Evolutionary conservation across 2,113 vertebrate genomes (phyloP), one percentile per base, ranked within the genome.

Genomic region (Pogonocichla stellata): DNA sequence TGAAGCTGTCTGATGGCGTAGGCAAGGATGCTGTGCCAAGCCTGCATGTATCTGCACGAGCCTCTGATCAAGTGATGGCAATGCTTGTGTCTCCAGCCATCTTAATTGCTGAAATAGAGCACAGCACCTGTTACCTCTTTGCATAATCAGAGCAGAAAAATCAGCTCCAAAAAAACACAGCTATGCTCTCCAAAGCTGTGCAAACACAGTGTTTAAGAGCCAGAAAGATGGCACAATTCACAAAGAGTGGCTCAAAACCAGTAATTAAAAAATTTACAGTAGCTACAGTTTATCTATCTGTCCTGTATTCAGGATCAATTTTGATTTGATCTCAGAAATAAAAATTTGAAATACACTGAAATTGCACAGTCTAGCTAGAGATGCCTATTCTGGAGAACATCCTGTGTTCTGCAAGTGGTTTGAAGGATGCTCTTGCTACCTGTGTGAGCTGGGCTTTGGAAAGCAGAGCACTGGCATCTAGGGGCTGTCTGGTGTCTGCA

Each of bases 121-220:
- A 58, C 2, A 86, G 42, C 51, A 74, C 24, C 48, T 62, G 34
- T 51, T 83, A 80, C 20, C 31, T 74, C 57, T 74, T 61, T 66
- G 51, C 56, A 45, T 53, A 87, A 92, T 53, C 43, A 62, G 51
- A 88, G 61, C 33, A 82, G 65, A 90, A 92, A 92, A 81, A 50
- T 80, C 40, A 65, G 42, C 42, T 78, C 36, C 6, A 77, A 61
- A 66, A 61, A 62, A 31, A 2, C 3, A 23, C 43, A 45, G 43
- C 45, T 51, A 78, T 1, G 5, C 36, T 87, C 36, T 78, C 45
- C 56, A 87, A 90, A 90, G 50, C n/a, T 56, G 36, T 29, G 65
- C 29, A 96, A 81, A 81, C 36, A 60, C 6, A 19, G 9, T 33
- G 9, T 56, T 87, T 42, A 73, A 57, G 36, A 70, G 70, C 26